Base-by-base conservation (phyloP, 2,888 invertebrate species). In the Baccha elongata region DNA sequence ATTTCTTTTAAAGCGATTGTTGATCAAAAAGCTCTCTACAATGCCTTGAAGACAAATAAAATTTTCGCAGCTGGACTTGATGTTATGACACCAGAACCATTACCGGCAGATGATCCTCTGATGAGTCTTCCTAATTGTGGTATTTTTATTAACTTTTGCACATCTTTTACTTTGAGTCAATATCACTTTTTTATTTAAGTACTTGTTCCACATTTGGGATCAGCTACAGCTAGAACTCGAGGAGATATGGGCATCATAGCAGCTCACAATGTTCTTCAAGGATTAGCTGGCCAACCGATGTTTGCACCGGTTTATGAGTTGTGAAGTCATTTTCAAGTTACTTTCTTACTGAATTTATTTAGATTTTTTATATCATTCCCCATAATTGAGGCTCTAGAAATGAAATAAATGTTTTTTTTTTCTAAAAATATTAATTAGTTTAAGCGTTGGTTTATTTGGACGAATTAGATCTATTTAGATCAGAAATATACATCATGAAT, bases 31-130 rank as follows among this genome's bases (percentile, higher is more conserved):
- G 97, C 95, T 76, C 90, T 99, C 23, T 93, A 95, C 67, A 92
- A 93, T 58, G 98, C 98, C 0, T 91, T 99, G 55, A 94, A 94
- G 87, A 92, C 91, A 52, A 93, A 93, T 0, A 92, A 92, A 79
- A 97, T 98, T 71, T 94, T 93, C 87, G 96, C 95, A 0, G 98
- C 97, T 2, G 98, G 97, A 0, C 91, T 98, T 1, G 98, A 98
- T 88, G 98, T 98, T 3, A 96, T 95, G 87, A 93, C 94, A 0
- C 97, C 97, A 0, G 98, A 98, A 89, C 98, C 98, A 0, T 89
- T 98, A 42, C 96, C 97, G 0, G 89, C 92, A 1, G 93, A 95
- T 88, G 94, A 96, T 89, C 94, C 94, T 64, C 91, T 98, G 8
- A 88, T 96, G 5, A 93, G 92, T 29, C 89, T 97, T 32, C 92